phyloP scores from a whole-genome alignment of 1,140 invertebrate genomes.

The Microplitis mediator region DNA sequence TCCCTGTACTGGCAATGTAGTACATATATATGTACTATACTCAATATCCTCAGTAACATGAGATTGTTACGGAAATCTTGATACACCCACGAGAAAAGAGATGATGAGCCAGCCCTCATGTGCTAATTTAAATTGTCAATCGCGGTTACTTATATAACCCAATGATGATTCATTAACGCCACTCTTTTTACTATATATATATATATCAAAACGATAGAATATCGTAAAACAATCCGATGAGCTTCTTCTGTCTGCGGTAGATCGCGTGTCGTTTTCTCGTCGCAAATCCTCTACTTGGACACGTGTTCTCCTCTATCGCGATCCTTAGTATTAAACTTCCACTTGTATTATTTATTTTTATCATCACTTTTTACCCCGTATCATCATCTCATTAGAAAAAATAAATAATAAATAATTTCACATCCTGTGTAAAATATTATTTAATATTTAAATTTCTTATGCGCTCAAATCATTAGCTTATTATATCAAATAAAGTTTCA shows the following conservation, averaged over 20 bases:
- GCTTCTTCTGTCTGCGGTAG: conserved; percentile 3
- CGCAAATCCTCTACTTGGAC: background rate
- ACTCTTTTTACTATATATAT: background rate
- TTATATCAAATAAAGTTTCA: too few relatives aligned
- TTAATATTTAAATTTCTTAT: too few relatives aligned
- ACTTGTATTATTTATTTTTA: background rate
- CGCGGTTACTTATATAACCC: conserved; percentile 30
- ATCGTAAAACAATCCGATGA: background rate
- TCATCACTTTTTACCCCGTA: too few relatives aligned
- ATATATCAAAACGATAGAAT: background rate
- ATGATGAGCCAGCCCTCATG: conserved; percentile 26
- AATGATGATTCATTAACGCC: conserved; percentile 39
- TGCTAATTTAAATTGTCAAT: conserved; percentile 12
- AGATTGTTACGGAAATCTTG: conserved; percentile 48
- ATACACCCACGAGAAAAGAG: conserved; percentile 38
- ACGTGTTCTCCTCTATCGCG: conserved; percentile 1
- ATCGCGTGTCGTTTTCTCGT: conserved; percentile 2
- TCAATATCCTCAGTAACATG: conserved; percentile 21
- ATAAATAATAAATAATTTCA: too few relatives aligned
- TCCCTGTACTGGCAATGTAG: too few relatives aligned
- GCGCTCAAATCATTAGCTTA: too few relatives aligned
- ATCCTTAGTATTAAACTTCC: background rate
- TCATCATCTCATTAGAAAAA: too few relatives aligned
- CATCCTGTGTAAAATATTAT: too few relatives aligned
- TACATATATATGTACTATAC: too few relatives aligned